Conservation (phyloP, 2,888 invertebrate genomes). For the Gari tellinella region DNA sequence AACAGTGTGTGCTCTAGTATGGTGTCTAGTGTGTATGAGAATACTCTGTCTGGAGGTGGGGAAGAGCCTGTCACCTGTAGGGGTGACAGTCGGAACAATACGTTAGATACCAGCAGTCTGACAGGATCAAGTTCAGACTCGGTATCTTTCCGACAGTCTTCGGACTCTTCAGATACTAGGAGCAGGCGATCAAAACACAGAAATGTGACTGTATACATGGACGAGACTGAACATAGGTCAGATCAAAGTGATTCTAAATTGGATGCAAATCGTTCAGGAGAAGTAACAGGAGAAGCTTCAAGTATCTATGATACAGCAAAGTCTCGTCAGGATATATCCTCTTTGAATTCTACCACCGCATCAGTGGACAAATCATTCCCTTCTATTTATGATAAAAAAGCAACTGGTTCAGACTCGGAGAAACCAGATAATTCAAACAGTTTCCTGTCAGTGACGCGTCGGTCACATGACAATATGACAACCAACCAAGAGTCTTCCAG, state of each 20-base stretch:
- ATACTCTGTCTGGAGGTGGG: slow-evolving; percentile 55
- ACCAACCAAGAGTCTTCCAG: slow-evolving; percentile 1
- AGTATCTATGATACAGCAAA: slow-evolving; percentile 36
- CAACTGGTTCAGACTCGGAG: not conserved
- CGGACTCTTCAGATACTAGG: not conserved
- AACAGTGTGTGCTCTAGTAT: slow-evolving; percentile 78
- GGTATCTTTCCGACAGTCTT: slow-evolving; percentile 11
- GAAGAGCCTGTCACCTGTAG: slow-evolving; percentile 21
- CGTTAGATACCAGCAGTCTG: slow-evolving; percentile 1
- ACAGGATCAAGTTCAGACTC: slow-evolving; percentile 31
- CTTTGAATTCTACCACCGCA: slow-evolving; percentile 2
- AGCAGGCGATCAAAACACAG: slow-evolving; percentile 23
- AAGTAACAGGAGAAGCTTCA: not conserved
- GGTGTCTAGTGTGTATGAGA: slow-evolving; percentile 81
- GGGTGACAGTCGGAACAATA: slow-evolving; percentile 17
- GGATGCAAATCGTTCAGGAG: not conserved
- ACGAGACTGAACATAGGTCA: not conserved
- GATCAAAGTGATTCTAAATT: too few relatives aligned
- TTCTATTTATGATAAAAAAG: slow-evolving; percentile 4
- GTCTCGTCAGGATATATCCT: slow-evolving; percentile 7
- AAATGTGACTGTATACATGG: slow-evolving; percentile 11
- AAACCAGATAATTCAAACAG: not conserved
- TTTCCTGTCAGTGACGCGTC: too few relatives aligned
- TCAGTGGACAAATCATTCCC: not conserved
- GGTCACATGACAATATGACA: slow-evolving; percentile 11